Evolutionary conservation across 2,888 invertebrate genomes (phyloP).

Genomic region (Leucozona laternaria): DNA sequence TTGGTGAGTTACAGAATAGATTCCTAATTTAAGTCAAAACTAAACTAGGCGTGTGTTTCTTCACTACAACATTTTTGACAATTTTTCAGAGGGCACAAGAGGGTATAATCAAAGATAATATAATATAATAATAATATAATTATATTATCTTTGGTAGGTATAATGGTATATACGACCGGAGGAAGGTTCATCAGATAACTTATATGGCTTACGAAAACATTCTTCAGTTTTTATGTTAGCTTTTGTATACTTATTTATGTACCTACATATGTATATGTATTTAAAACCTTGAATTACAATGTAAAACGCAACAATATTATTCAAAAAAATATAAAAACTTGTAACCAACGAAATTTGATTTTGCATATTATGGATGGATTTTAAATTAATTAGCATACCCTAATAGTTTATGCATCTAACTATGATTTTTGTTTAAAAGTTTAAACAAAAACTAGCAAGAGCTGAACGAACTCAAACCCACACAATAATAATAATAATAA

Average conservation of each 20-base stretch:
- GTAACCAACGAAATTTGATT: background rate
- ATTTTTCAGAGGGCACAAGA: too few species aligned
- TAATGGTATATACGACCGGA: too few species aligned
- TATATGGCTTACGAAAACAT: too few species aligned
- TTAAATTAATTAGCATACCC: constrained; percentile 15
- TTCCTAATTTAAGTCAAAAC: too few species aligned
- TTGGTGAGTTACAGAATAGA: too few species aligned
- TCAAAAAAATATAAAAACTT: background rate
- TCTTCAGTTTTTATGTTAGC: too few species aligned
- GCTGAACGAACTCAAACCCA: constrained; percentile 1
- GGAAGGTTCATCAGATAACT: too few species aligned
- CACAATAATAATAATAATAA: constrained; percentile 9
- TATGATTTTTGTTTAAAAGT: background rate
- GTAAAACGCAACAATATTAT: background rate
- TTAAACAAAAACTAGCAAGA: background rate
- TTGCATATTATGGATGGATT: background rate
- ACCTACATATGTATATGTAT: background rate
- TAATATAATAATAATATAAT: too few species aligned
- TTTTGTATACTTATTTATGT: background rate
- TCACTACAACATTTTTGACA: too few species aligned
- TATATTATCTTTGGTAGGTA: too few species aligned
- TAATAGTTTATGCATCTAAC: background rate
- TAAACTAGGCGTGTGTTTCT: too few species aligned
- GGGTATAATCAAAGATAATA: too few species aligned
- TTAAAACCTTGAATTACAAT: background rate